Conservation (phyloP, 2,797 vertebrate species). For the Lepilemur septentrionalis region DNA sequence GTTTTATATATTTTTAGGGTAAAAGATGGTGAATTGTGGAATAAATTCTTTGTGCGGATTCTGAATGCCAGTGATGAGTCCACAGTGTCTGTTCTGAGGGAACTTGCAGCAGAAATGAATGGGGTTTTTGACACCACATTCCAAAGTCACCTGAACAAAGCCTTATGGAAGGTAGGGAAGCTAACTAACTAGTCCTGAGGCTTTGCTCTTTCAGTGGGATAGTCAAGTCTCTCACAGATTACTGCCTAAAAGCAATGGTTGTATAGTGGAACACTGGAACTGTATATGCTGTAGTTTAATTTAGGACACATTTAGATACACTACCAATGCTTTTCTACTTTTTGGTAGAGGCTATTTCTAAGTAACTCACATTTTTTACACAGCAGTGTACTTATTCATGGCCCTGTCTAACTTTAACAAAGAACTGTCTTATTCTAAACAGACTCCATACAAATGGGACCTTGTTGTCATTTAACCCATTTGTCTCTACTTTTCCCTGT, state of each 20-base stretch:
- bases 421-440: slow-evolving; percentile 29
- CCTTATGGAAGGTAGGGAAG: slow-evolving; percentile 81
- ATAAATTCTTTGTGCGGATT: slow-evolving; percentile 83
- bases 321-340: neutral
- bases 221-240: neutral
- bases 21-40: slow-evolving; percentile 82
- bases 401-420: neutral
- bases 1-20: slow-evolving; percentile 80
- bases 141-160: slow-evolving; percentile 79
- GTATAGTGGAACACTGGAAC: neutral
- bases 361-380: neutral
- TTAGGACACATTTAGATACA: neutral
- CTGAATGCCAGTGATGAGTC: slow-evolving; percentile 83
- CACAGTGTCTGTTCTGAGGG: slow-evolving; percentile 82
- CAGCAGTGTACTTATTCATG: neutral
- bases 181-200: slow-evolving; percentile 60
- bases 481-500: slow-evolving; percentile 21
- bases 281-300: neutral
- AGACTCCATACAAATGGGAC: neutral
- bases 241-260: neutral
- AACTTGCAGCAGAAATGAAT: slow-evolving; percentile 81
- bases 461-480: slow-evolving; percentile 4
- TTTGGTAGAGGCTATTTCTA: slow-evolving; percentile 18
- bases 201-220: slow-evolving; percentile 59
- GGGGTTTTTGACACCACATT: slow-evolving; percentile 82